These are phyloP conservation scores for Gallirallus australis DNA, from an alignment of 2,797 vertebrate species.

Conservation along the genomic window DNA sequence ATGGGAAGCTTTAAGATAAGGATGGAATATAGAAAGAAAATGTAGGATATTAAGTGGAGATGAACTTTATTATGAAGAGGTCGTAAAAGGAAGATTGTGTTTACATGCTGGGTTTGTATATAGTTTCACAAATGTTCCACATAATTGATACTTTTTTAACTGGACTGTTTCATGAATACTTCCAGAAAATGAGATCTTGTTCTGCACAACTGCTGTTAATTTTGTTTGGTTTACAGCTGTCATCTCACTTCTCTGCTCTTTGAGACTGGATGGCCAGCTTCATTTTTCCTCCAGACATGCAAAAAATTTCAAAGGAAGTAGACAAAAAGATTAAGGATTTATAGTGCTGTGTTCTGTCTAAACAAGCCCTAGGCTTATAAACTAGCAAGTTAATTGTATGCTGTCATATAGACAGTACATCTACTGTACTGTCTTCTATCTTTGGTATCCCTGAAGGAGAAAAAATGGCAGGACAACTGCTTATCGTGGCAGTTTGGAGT, in stretches of 20 bases:
- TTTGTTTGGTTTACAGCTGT: background rate
- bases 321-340: background rate
- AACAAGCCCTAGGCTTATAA: background rate
- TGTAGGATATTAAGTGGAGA: background rate
- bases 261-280: background rate
- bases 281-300: background rate
- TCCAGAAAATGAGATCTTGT: background rate
- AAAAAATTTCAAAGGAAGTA: background rate
- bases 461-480: background rate
- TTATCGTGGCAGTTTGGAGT: background rate
- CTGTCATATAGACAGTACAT: background rate
- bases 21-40: background rate
- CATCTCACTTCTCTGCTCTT: background rate
- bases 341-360: background rate
- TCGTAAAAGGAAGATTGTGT: background rate
- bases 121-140: background rate
- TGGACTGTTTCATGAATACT: background rate
- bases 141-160: background rate
- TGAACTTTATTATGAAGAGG: background rate
- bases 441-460: background rate
- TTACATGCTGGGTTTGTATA: background rate
- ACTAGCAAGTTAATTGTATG: background rate
- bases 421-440: background rate
- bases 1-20: background rate
- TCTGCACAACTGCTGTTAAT: background rate